Conservation (phyloP, 2,888 invertebrate genomes). For the Archaeoteleia sp. region DNA sequence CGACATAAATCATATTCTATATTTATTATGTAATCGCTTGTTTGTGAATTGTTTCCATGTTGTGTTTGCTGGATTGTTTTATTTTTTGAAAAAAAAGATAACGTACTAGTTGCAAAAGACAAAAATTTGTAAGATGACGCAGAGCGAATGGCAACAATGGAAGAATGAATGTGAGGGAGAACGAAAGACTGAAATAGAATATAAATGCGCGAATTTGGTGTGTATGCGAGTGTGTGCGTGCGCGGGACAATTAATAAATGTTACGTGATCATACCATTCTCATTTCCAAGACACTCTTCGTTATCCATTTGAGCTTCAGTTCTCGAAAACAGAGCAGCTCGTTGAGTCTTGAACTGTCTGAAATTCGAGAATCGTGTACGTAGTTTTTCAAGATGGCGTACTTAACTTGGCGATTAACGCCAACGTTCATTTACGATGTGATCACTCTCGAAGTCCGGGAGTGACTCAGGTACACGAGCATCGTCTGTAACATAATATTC, state of each 20-base stretch:
- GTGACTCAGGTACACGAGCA: slow-evolving; percentile 21
- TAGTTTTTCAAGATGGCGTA: slow-evolving; percentile 10
- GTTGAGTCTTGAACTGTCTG: slow-evolving; percentile 7
- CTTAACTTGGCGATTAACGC: not conserved
- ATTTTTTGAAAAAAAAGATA: slow-evolving; percentile 8
- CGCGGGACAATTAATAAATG: slow-evolving; percentile 63
- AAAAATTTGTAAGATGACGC: slow-evolving; percentile 57
- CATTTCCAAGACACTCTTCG: slow-evolving; percentile 62
- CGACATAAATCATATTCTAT: slow-evolving; percentile 24
- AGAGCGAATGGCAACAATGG: slow-evolving; percentile 51
- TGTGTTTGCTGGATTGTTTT: no score
- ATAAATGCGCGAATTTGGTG: slow-evolving; percentile 16
- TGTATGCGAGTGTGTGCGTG: slow-evolving; percentile 17
- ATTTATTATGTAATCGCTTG: slow-evolving; percentile 12
- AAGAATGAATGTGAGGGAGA: slow-evolving; percentile 53
- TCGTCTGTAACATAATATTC: slow-evolving; percentile 37
- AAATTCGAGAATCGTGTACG: slow-evolving; percentile 5
- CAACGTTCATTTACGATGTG: slow-evolving; percentile 1
- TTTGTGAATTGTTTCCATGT: no score
- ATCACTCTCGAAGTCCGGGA: slow-evolving; percentile 3
- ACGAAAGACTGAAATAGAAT: slow-evolving; percentile 48
- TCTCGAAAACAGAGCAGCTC: slow-evolving; percentile 20
- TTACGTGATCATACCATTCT: slow-evolving; percentile 64
- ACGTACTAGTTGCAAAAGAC: slow-evolving; percentile 12
- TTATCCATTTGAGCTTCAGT: slow-evolving; percentile 52